Base-by-base conservation (phyloP, 2,113 vertebrate genomes). In the Polyodon spathula region DNA sequence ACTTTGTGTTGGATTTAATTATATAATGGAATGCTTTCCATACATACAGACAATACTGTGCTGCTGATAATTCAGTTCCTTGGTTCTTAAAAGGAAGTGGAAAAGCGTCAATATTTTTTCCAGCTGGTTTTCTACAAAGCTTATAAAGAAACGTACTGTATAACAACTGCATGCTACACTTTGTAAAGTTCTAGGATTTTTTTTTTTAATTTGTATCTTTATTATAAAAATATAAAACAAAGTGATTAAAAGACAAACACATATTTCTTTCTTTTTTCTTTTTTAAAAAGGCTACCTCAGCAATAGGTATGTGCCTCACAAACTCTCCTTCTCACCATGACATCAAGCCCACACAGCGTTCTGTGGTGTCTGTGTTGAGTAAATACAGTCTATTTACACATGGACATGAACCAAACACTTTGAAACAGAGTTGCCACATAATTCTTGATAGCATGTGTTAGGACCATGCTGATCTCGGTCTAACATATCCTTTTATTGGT, bases 181-280 rank as follows among this genome's bases (percentile, higher is more conserved):
- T 27, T 27, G 27, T 27, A 27, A n/a, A 8, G 46, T 43, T 17
- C 51, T 11, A 50, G 40, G 27, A 39, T 14, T 69, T 81, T 83
- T 84, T 44, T 12, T 46, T 46, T 46, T 46, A 84, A 66, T 81
- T 80, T 81, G 73, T 78, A 70, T 78, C 80, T 88, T 88, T 88
- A 88, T 86, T 88, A 88, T 86, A 88, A 88, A 88, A 88, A 88
- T 88, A 88, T 80, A 88, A 88, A 88, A 88, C 81, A 81, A 73
- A 85, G 78, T 83, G 84, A 84, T 86, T 76, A 83, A 76, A 71
- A 83, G 78, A 79, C 78, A 76, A 75, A 87, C 81, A 79, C 14
- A 46, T 46, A 46, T 14, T 46, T 10, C 44, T 46, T 79, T 82
- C 80, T 73, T 74, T 68, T 73, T 68, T 71, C 68, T 72, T 73